Evolutionary conservation across 2,888 invertebrate species (phyloP).

Genomic region (Capitulum mitella): DNA sequence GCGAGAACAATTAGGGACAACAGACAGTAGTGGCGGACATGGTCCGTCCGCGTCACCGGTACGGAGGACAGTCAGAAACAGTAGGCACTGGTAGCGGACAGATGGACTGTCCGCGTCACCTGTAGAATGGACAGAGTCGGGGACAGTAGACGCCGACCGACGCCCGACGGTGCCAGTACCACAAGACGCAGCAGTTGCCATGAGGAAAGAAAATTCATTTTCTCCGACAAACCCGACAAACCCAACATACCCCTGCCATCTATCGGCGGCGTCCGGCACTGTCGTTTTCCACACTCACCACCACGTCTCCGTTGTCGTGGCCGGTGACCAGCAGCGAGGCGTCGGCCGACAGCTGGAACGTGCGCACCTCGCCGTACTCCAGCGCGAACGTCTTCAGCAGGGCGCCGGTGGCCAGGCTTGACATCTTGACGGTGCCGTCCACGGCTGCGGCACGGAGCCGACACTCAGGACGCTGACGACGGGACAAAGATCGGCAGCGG

Average conservation of each 20-base stretch:
- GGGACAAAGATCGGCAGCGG: too few relatives aligned
- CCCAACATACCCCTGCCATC: not conserved
- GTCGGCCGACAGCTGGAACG: not conserved
- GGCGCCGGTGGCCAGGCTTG: not conserved
- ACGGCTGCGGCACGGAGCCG: not conserved
- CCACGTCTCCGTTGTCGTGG: constrained; percentile 10
- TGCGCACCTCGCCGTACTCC: not conserved
- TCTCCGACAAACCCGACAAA: too few relatives aligned
- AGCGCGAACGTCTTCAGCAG: not conserved
- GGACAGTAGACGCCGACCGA: not conserved
- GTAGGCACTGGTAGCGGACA: too few relatives aligned
- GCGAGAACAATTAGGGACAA: not conserved
- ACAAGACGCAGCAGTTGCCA: too few relatives aligned
- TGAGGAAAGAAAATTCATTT: too few relatives aligned
- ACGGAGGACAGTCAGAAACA: too few relatives aligned
- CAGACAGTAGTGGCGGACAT: not conserved
- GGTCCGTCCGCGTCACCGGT: constrained; percentile 5
- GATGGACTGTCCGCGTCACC: not conserved
- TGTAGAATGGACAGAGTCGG: not conserved
- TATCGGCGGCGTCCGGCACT: not conserved
- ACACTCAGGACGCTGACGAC: too few relatives aligned
- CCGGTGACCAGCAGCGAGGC: constrained; percentile 1
- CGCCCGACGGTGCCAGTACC: not conserved
- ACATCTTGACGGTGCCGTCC: not conserved
- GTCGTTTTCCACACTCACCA: not conserved